Evolutionary conservation across 2,888 invertebrate species (phyloP), one percentile per base, ranked within the genome.

Genomic region (Agapetus fuscipes): DNA sequence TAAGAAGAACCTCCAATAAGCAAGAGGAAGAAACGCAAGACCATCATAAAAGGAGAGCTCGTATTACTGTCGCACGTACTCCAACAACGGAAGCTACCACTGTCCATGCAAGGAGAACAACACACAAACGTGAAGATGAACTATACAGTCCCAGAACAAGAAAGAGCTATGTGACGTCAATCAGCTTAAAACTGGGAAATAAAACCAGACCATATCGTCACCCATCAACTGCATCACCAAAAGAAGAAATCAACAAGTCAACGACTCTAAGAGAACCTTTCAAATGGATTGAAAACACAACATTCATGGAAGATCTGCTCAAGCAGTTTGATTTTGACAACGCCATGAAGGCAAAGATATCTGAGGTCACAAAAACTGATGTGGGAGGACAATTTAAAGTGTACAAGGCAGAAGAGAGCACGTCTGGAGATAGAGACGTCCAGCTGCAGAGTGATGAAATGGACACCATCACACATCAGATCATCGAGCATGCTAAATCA

Each of bases 81-180:
- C n/a, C n/a, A 20, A 44, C 39, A 28, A 27, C 36, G n/a, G 42
- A 25, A 28, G 41, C 44, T n/a, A 37, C 34, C 17, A 46, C n/a
- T n/a, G n/a, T n/a, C n/a, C n/a, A n/a, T n/a, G n/a, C 37, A 17
- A 33, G 17, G 32, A 41, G 28, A 34, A 28, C 28, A n/a, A 17
- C 34, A 24, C 13, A 37, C 13, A 39, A 43, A 31, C 42, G 42
- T 37, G 43, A 9, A 20, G 20, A 20, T n/a, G n/a, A n/a, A n/a
- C n/a, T n/a, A 9, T 20, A 20, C 20, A 9, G 5, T 20, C 20
- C 20, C 9, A 4, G 20, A 25, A 65, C 64, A 6, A 66, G 64
- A 43, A 69, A 68, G 51, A 72, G 72, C 38, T 64, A 63, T 10
- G 64, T 64, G 43, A 72, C 70, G 32, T 72, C 72, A 2, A 65